Evolutionary conservation across 1,140 invertebrate genomes (phyloP).

Genomic region (Philopotamus ludificatus): DNA sequence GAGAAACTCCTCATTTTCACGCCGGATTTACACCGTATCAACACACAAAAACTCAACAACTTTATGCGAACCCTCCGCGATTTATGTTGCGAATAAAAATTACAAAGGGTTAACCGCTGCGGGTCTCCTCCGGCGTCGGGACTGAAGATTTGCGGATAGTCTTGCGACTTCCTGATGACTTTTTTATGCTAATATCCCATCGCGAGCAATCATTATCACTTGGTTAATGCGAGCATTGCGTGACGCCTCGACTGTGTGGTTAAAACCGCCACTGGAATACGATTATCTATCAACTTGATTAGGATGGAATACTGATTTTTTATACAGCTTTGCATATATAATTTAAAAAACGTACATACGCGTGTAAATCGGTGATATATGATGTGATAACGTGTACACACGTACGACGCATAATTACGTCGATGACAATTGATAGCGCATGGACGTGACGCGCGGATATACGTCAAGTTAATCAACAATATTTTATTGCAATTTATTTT

Average conservation of each 20-base stretch:
- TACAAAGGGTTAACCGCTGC: too few relatives aligned
- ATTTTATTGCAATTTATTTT: too few relatives aligned
- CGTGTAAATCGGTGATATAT: too few relatives aligned
- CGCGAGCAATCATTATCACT: slow-evolving; percentile 23
- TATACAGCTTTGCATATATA: too few relatives aligned
- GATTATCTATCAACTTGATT: too few relatives aligned
- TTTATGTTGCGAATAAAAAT: neutral
- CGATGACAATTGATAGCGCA: too few relatives aligned
- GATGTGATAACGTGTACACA: too few relatives aligned
- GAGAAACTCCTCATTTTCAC: slow-evolving; percentile 16
- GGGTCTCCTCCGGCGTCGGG: neutral
- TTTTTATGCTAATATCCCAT: slow-evolving; percentile 24
- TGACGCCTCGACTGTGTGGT: slow-evolving; percentile 1
- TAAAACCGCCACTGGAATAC: slow-evolving; percentile 7
- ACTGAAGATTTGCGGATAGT: slow-evolving; percentile 22
- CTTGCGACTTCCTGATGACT: slow-evolving; percentile 21
- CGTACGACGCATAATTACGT: too few relatives aligned
- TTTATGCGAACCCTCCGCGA: neutral
- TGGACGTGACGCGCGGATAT: too few relatives aligned
- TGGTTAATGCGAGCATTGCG: slow-evolving; percentile 13
- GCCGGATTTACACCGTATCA: neutral
- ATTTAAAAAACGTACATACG: too few relatives aligned
- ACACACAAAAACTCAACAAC: neutral
- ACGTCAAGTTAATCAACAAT: too few relatives aligned
- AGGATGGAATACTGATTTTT: too few relatives aligned